Percentiles rank a stretch among this genome's conserved stretches.
phyloP scores from a whole-genome alignment of 2,113 vertebrate genomes.

The Stegostoma tigrinum region DNA sequence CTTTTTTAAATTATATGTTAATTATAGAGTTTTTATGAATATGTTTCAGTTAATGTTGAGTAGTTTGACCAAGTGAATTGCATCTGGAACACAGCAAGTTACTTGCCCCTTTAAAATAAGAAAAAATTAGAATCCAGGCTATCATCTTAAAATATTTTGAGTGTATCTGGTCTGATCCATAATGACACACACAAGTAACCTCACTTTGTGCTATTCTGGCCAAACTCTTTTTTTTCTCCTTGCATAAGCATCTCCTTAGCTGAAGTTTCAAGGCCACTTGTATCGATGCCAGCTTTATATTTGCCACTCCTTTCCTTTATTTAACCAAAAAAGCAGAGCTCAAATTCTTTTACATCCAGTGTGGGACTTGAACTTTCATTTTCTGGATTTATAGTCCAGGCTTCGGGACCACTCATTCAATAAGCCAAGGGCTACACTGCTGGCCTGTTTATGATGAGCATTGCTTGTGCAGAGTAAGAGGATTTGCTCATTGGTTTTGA shows the following conservation, averaged over 20 bases:
- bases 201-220: background rate
- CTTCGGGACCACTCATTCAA: background rate
- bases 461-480: background rate
- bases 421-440: background rate
- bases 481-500: background rate
- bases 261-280: background rate
- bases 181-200: too few relatives aligned
- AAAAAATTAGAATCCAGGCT: too few relatives aligned
- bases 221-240: background rate
- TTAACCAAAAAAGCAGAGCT: background rate
- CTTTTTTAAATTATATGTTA: too few relatives aligned
- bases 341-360: background rate
- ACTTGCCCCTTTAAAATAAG: too few relatives aligned
- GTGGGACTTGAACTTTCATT: background rate
- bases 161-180: too few relatives aligned
- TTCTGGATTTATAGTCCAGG: background rate
- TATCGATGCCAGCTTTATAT: background rate
- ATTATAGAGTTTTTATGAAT: too few relatives aligned
- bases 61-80: too few relatives aligned
- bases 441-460: background rate
- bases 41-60: too few relatives aligned
- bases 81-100: too few relatives aligned
- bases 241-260: background rate
- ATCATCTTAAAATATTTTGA: too few relatives aligned
- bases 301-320: background rate